Evolutionary conservation across 2,888 invertebrate genomes (phyloP), one percentile per base, ranked within the genome.

Genomic region (Idaea aversata): DNA sequence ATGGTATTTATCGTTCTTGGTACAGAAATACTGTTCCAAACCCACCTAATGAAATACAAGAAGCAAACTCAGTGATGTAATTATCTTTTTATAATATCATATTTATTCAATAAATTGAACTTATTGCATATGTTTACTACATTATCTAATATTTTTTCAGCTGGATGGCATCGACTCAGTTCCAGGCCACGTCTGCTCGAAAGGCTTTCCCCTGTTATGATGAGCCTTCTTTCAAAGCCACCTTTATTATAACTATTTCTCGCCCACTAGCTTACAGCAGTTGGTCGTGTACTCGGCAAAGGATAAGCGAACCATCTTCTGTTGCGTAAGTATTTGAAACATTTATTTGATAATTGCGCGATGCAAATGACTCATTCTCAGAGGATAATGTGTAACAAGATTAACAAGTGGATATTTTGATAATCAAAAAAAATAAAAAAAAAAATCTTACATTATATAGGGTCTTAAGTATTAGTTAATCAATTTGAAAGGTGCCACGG

Each of bases 171-270:
- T 93, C 95, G 0, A 96, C 96, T 0, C 96, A 96, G 76, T 96
- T 96, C 78, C 93, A 96, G 85, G 93, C 95, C 0, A 94, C 95
- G 1, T 87, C 95, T 67, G 96, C 96, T 0, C 94, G 96, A 25
- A 91, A 90, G 72, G 97, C 95, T 0, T 97, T 97, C 83, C 97
- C 97, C 34, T 95, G 96, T 75, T 97, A 97, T 75, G 97, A 97
- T 77, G 96, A 97, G 74, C 97, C 97, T 0, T 94, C 94, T n/a
- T 96, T 96, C 80, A 97, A 97, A 80, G 96, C 97, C 0, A 95
- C 93, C 5, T 97, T 97, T 72, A 88, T 93, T 15, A 93, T 98
- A 35, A 94, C 93, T 66, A 93, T 98, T 70, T 93, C 94, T 57
- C 94, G 95, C 57, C 93, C 94, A 0, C 64, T 63, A 0, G 83